A percentile compares a stretch with the other conserved stretches of the same genome.
phyloP scores from a whole-genome alignment of 2,113 vertebrate genomes.

The Channa argus region DNA sequence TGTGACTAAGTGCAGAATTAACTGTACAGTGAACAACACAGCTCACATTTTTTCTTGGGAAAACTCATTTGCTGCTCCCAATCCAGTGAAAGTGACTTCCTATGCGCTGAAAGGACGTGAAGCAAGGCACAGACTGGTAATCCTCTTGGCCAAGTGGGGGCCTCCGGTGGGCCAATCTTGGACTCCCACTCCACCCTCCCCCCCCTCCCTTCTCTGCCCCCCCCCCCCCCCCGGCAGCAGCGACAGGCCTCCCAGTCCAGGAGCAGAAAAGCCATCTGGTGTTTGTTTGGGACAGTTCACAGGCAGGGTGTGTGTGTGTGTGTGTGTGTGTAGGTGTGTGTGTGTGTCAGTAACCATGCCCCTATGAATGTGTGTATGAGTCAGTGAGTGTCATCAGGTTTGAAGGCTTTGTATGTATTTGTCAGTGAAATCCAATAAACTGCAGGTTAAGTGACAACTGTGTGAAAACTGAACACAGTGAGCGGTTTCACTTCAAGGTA shows the following conservation, averaged over 20 bases:
- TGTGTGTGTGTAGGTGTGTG: constrained; percentile 38
- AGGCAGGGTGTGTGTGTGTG: constrained; percentile 56
- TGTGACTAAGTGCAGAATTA: neutral
- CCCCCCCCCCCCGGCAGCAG: constrained; percentile 49
- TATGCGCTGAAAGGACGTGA: constrained; percentile 33
- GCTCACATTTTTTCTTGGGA: neutral
- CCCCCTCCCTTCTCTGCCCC: neutral
- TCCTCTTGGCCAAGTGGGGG: constrained; percentile 68
- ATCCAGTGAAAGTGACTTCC: constrained; percentile 59
- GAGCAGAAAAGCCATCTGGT: constrained; percentile 84
- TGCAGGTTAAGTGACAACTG: constrained; percentile 23
- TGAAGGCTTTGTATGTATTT: neutral
- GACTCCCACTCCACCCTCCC: constrained; percentile 42
- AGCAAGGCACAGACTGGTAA: constrained; percentile 63
- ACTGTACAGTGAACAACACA: constrained; percentile 11
- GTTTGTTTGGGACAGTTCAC: constrained; percentile 81
- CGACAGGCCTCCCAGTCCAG: constrained; percentile 79
- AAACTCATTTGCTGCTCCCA: constrained; percentile 10
- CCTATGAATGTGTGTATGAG: constrained; percentile 28
- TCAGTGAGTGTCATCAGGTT: constrained; percentile 11
- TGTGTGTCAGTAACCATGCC: constrained; percentile 37
- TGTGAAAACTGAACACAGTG: neutral
- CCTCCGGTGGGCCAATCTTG: constrained; percentile 60
- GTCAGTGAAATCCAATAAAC: constrained; percentile 31
- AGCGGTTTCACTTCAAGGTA: neutral